These are phyloP conservation scores for Nothocercus julius DNA, from an alignment of 2,113 vertebrate species.

Conservation along the genomic window DNA sequence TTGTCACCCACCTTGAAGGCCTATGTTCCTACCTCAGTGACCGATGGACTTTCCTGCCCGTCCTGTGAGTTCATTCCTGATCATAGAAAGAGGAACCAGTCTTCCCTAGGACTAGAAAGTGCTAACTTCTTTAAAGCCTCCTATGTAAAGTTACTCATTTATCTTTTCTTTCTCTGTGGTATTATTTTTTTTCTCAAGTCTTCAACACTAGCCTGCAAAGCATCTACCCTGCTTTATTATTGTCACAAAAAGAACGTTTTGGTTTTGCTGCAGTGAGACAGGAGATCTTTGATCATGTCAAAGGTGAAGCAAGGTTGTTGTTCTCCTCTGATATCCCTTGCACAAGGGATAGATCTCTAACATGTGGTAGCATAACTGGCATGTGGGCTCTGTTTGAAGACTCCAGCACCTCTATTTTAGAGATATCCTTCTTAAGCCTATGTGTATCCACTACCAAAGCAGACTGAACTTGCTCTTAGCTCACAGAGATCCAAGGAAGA, in stretches of 20 bases:
- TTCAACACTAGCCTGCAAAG: neutral
- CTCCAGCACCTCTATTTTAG: neutral
- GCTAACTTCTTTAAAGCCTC: neutral
- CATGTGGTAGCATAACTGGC: neutral
- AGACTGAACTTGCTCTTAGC: neutral
- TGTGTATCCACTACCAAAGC: neutral
- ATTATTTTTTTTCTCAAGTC: neutral
- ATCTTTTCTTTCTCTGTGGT: neutral
- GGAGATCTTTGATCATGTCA: neutral
- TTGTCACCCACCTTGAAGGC: neutral
- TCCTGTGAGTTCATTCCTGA: neutral
- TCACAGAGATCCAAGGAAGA: neutral
- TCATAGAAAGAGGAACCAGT: neutral
- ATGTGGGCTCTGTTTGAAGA: neutral
- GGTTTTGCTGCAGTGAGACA: neutral
- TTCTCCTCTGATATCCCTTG: neutral
- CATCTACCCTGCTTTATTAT: neutral
- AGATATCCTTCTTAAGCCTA: neutral
- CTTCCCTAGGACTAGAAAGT: neutral
- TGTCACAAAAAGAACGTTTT: neutral
- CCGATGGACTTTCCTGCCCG: neutral
- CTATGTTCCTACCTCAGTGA: fast-evolving
- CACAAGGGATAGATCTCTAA: neutral
- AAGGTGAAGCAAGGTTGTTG: neutral
- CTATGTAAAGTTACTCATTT: neutral